A percentile compares a stretch with the other conserved stretches of the same genome.
Conservation (phyloP, 2,797 vertebrate species). For the Natrix natrix region DNA sequence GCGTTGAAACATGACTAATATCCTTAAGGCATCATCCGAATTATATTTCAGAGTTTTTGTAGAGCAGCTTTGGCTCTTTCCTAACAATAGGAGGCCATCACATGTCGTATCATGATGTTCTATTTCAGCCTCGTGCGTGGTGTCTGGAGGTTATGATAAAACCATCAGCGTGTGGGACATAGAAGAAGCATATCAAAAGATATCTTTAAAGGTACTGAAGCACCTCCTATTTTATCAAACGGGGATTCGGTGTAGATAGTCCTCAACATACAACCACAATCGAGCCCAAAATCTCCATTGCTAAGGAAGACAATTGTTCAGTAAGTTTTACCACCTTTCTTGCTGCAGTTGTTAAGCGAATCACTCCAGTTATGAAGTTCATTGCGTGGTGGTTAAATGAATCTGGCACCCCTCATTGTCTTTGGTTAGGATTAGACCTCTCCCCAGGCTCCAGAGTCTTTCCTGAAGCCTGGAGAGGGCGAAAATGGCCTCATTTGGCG, state of each 20-base stretch:
- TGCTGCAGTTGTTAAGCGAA: no score
- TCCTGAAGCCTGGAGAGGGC: no score
- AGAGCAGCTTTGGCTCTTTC: not conserved
- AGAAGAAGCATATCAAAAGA: conserved; percentile 60
- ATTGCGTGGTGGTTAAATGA: no score
- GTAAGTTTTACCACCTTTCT: no score
- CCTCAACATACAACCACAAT: no score
- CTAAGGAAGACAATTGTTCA: no score
- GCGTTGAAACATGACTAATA: conserved; percentile 1
- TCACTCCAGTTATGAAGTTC: no score
- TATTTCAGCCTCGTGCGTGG: conserved; percentile 65
- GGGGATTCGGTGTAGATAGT: not conserved
- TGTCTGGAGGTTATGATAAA: conserved; percentile 69
- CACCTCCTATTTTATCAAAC: conserved; percentile 6
- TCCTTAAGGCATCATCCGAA: not conserved
- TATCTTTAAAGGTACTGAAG: conserved; percentile 66
- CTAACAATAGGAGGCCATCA: conserved; percentile 17
- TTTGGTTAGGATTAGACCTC: no score
- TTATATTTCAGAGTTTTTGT: not conserved
- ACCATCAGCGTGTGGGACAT: conserved; percentile 65
- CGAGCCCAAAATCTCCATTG: no score
- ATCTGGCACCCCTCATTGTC: no score
- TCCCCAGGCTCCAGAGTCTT: no score
- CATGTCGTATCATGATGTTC: conserved; percentile 19
- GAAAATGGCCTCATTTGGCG: no score